These are phyloP conservation scores for Rallus limicola DNA, from an alignment of 2,113 vertebrate genomes.

Conservation along the genomic window DNA sequence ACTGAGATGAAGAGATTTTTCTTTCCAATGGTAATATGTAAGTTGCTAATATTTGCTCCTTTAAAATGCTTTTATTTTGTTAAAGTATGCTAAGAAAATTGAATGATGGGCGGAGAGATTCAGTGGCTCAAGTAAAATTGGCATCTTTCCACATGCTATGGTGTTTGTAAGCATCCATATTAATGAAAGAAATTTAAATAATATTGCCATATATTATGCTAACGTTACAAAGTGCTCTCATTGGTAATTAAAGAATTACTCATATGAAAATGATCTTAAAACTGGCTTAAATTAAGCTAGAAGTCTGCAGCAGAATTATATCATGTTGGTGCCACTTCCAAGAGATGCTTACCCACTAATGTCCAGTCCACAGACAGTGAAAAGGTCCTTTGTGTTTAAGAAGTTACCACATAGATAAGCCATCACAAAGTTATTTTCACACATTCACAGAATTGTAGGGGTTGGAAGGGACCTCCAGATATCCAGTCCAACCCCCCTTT, in stretches of 20 bases:
- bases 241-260: constrained; percentile 24
- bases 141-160: neutral
- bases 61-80: neutral
- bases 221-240: neutral
- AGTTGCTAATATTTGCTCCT: neutral
- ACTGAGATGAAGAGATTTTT: neutral
- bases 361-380: neutral
- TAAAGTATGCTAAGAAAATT: neutral
- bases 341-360: neutral
- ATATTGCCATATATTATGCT: neutral
- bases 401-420: neutral
- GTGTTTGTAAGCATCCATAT: constrained; percentile 1
- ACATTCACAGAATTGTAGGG: too few relatives aligned
- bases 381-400: neutral
- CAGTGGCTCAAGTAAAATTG: neutral
- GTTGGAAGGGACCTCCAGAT: too few relatives aligned
- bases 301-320: neutral
- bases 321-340: neutral
- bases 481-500: neutral
- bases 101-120: neutral
- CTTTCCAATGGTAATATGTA: neutral
- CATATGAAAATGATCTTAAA: constrained; percentile 38
- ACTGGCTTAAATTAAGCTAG: neutral
- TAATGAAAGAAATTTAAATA: neutral
- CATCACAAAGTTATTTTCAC: too few relatives aligned